Base-by-base conservation (phyloP, 2,888 invertebrate species). In the Lepidocyrtinus sp. region DNA sequence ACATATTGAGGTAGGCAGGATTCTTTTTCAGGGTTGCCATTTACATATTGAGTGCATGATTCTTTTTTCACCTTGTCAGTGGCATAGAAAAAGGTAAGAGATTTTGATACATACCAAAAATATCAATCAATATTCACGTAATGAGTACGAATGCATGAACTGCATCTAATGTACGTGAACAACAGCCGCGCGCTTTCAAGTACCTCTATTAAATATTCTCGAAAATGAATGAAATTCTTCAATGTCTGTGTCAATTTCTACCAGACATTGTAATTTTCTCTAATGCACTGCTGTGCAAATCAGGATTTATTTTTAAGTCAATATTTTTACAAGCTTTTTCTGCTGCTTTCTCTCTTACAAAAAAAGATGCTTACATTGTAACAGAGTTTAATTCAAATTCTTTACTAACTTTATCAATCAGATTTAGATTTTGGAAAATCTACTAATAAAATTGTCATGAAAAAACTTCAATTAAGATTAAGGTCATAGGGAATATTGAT, bases 191-290 rank as follows among this genome's bases (percentile, higher is more conserved):
- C 5, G 36, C 36, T 36, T 12, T 36, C 5, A 36, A 36, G 36
- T n/a, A 36, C 12, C 36, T 36, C n/a, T n/a, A n/a, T 36, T 36
- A 36, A 36, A 36, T 36, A 36, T 36, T 36, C 36, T 12, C 12
- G 36, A 36, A 36, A 70, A 76, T 76, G 76, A 76, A 76, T 76
- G 76, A 22, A 70, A 76, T 76, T 76, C 70, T 76, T 63, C 27
- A 2, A 22, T 76, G 76, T 74, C 74, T 74, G 74, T 70, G 50
- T 61, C 36, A 36, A 36, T 7, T 36, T 36, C 36, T 36, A 12
- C 36, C 36, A 36, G 36, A 36, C 36, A 12, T 36, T 36, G 36
- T 36, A 36, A 36, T 36, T 36, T 36, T 36, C 36, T 36, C 36
- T 36, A 12, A 36, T 7, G 36, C 5, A 12, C 5, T 7, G 36